Conservation (phyloP, 1,140 invertebrate genomes). For the Metaphire vulgaris region DNA sequence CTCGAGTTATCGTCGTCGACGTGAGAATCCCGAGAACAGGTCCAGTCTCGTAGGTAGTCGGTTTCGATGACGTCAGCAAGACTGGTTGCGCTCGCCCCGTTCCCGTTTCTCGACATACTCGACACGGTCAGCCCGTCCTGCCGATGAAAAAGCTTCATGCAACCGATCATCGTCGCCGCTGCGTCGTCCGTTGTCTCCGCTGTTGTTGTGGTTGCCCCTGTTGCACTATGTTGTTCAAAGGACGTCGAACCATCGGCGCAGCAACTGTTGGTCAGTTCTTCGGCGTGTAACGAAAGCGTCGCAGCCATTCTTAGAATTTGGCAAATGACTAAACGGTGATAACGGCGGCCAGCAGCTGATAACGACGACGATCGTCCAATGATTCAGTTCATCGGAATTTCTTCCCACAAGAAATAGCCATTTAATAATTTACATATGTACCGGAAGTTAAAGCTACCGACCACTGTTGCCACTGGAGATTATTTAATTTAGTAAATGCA, state of each 20-base stretch:
- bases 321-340: too few species aligned
- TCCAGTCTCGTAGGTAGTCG: constrained; percentile 16
- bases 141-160: not conserved
- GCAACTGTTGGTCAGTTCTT: too few species aligned
- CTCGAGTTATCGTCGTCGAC: not conserved
- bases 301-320: too few species aligned
- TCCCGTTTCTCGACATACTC: not conserved
- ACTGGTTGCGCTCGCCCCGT: constrained; percentile 11
- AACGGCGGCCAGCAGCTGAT: too few species aligned
- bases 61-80: constrained; percentile 13
- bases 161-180: not conserved
- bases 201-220: not conserved
- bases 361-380: too few species aligned
- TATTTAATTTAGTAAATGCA: too few species aligned
- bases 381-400: too few species aligned
- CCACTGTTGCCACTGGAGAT: too few species aligned
- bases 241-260: not conserved
- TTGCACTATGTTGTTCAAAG: not conserved
- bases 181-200: not conserved
- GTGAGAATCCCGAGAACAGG: not conserved
- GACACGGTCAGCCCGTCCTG: not conserved
- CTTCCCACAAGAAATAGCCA: too few species aligned
- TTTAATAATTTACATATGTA: too few species aligned
- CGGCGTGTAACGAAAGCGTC: too few species aligned
- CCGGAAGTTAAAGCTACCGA: too few species aligned